A percentile compares a stretch with the other conserved stretches of the same genome.
These are phyloP conservation scores for Gryllus longicercus DNA, from an alignment of 2,888 invertebrate genomes.

Conservation along the genomic window DNA sequence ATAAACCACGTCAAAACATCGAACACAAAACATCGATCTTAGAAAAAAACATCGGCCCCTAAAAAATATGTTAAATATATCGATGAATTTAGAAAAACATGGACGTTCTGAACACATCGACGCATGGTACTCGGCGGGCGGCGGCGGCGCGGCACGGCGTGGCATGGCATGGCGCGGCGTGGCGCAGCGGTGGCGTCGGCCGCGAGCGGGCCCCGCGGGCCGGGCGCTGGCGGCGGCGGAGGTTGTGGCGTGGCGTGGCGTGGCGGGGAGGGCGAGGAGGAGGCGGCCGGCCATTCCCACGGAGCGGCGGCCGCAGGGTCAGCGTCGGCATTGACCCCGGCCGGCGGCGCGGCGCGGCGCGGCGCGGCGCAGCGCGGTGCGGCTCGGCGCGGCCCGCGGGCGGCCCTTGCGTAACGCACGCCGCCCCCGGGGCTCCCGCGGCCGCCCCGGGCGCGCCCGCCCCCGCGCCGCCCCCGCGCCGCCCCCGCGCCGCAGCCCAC, in stretches of 20 bases:
- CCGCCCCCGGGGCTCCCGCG: neutral
- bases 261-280: neutral
- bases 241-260: neutral
- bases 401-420: constrained; percentile 2
- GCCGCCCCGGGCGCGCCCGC: neutral
- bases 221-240: neutral
- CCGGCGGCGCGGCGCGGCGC: constrained; percentile 11
- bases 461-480: too few species aligned
- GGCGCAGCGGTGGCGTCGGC: neutral
- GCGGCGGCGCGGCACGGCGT: neutral
- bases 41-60: too few species aligned
- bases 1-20: too few species aligned
- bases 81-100: too few species aligned
- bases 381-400: neutral
- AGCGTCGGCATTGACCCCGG: constrained; percentile 26
- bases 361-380: too few species aligned
- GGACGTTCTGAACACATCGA: too few species aligned
- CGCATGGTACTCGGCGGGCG: too few species aligned
- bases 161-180: neutral
- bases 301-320: constrained; percentile 21
- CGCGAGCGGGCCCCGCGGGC: too few species aligned
- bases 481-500: neutral
- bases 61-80: too few species aligned
- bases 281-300: constrained; percentile 7
- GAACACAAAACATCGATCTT: too few species aligned